Base-by-base conservation (phyloP, 2,888 invertebrate species). In the Brachyopa scutellaris region DNA sequence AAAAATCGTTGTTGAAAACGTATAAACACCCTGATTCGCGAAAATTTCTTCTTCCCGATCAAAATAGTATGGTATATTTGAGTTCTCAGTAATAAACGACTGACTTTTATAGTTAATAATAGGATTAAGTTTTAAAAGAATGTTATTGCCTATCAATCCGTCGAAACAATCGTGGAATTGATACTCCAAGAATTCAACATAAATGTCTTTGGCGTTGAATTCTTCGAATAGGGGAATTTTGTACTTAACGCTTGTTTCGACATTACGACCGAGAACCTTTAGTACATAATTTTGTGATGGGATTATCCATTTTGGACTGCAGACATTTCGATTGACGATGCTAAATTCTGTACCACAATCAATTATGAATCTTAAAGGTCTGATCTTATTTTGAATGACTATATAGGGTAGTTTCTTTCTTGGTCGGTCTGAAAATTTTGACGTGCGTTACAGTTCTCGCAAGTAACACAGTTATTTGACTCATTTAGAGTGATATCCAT, bases 121-220 rank as follows among this genome's bases (percentile, higher is more conserved):
- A n/a, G n/a, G n/a, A n/a, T n/a, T n/a, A n/a, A n/a, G n/a, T n/a
- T n/a, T n/a, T n/a, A n/a, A n/a, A n/a, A n/a, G n/a, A n/a, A n/a
- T n/a, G n/a, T n/a, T n/a, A 17, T 62, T 62, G n/a, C 62, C 61
- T 6, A 62, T 45, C 21, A 62, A 3, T 4, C 66, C 26, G n/a
- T 53, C 53, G 7, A 45, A 64, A 17, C 36, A 15, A 36, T 57
- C n/a, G 23, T 69, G 69, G 23, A 36, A n/a, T n/a, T n/a, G n/a
- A n/a, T n/a, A n/a, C n/a, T n/a, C n/a, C n/a, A n/a, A n/a, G n/a
- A n/a, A n/a, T n/a, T n/a, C n/a, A n/a, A n/a, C n/a, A n/a, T n/a
- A n/a, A n/a, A n/a, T n/a, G n/a, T n/a, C n/a, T n/a, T n/a, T n/a
- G n/a, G n/a, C n/a, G n/a, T n/a, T n/a, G n/a, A n/a, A n/a, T n/a